Evolutionary conservation across 2,888 invertebrate genomes (phyloP).

Genomic region (Patella pellucida): DNA sequence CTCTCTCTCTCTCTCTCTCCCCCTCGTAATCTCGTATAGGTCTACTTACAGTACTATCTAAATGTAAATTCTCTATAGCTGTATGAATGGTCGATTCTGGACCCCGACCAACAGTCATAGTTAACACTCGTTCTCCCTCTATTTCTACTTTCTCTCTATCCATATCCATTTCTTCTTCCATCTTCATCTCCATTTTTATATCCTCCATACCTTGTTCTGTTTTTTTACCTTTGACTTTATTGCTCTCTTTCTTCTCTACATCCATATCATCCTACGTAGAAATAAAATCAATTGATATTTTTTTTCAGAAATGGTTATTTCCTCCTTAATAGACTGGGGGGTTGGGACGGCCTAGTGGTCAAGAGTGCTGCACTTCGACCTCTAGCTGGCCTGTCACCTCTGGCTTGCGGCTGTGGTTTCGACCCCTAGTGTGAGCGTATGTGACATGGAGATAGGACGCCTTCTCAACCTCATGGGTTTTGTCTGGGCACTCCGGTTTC

Average conservation of each 20-base stretch:
- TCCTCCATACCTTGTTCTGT: conserved; percentile 19
- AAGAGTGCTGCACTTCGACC: too few relatives aligned
- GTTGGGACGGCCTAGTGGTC: too few relatives aligned
- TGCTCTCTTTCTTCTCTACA: conserved; percentile 26
- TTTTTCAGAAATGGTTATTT: conserved; percentile 25
- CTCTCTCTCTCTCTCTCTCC: too few relatives aligned
- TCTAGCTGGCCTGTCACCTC: too few relatives aligned
- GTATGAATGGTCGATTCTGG: conserved; percentile 85
- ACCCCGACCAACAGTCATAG: conserved; percentile 79
- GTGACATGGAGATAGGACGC: too few relatives aligned
- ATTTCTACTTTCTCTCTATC: conserved; percentile 65
- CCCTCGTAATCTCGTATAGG: too few relatives aligned
- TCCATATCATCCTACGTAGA: conserved; percentile 27
- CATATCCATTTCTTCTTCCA: conserved; percentile 35
- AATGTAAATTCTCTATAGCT: conserved; percentile 64
- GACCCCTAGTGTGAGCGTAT: too few relatives aligned
- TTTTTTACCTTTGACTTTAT: conserved; percentile 27
- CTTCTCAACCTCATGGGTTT: too few relatives aligned
- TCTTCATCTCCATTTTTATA: conserved; percentile 26
- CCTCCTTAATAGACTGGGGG: too few relatives aligned
- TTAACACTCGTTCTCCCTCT: conserved; percentile 82
- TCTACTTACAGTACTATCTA: conserved; percentile 36
- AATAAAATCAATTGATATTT: neutral
- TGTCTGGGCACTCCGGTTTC: too few relatives aligned
- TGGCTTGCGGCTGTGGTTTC: too few relatives aligned